These are phyloP conservation scores for Phortica magna DNA, from an alignment of 2,888 invertebrate genomes.

Conservation along the genomic window DNA sequence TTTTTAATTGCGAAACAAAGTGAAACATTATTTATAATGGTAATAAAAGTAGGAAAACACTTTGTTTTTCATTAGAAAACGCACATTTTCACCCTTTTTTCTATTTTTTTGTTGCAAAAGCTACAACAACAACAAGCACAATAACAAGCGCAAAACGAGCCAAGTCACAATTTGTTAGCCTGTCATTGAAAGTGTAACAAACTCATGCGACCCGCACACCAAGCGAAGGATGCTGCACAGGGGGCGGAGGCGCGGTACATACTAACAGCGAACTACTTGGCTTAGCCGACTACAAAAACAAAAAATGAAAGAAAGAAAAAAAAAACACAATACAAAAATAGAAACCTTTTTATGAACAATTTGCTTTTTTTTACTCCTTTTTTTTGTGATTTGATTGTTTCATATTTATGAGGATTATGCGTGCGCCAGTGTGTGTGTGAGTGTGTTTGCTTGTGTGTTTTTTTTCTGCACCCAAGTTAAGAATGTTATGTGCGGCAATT, in stretches of 20 bases:
- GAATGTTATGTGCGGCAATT: slow-evolving; percentile 59
- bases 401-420: slow-evolving; percentile 69
- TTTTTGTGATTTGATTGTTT: slow-evolving; percentile 69
- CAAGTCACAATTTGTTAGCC: slow-evolving; percentile 41
- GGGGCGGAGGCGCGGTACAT: not conserved
- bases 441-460: slow-evolving; percentile 48
- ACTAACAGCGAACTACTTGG: not conserved
- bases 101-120: slow-evolving; percentile 17
- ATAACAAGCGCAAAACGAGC: not conserved
- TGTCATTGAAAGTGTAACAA: slow-evolving; percentile 33
- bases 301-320: not conserved
- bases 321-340: not conserved
- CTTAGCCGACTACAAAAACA: not conserved
- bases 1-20: slow-evolving; percentile 60
- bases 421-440: not conserved
- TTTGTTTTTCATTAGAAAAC: not conserved
- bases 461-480: slow-evolving; percentile 15
- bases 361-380: slow-evolving; percentile 47
- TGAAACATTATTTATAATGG: slow-evolving; percentile 56
- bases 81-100: slow-evolving; percentile 60
- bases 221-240: not conserved
- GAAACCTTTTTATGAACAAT: slow-evolving; percentile 40
- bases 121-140: not conserved
- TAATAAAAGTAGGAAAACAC: slow-evolving; percentile 43
- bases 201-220: not conserved